These are phyloP conservation scores for Odontophorus gujanensis DNA, from an alignment of 2,113 vertebrate genomes.

Conservation along the genomic window DNA sequence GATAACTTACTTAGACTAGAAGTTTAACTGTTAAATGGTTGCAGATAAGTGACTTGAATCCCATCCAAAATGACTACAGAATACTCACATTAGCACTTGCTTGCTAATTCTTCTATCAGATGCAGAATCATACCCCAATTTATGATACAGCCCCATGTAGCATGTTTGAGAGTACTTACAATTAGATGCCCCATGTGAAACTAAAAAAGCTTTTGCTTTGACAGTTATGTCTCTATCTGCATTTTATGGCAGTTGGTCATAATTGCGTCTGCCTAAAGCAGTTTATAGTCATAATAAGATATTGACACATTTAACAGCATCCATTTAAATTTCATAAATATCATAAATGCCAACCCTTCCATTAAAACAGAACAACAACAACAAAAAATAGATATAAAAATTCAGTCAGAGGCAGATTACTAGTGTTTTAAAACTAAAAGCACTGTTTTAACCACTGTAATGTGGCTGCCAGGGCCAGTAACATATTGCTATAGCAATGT, in stretches of 20 bases:
- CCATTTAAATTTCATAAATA: not conserved
- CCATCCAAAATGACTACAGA: not conserved
- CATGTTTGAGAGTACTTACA: not conserved
- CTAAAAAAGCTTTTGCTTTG: not conserved
- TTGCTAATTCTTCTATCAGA: not conserved
- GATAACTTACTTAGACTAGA: not conserved
- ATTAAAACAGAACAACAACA: not conserved
- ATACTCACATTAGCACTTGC: not conserved
- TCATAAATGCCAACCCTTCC: not conserved
- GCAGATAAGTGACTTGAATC: not conserved
- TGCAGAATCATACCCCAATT: not conserved
- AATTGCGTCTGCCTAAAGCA: not conserved
- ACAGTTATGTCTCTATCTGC: not conserved
- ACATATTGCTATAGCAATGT: not conserved
- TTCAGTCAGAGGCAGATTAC: not conserved
- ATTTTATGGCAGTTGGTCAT: not conserved
- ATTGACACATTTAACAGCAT: not conserved
- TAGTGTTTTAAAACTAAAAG: not conserved
- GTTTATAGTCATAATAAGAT: not conserved
- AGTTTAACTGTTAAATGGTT: not conserved
- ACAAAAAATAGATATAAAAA: not conserved
- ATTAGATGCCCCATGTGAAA: not conserved
- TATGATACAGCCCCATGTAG: rapidly evolving
- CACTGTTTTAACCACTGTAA: not conserved
- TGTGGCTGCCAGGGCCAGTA: not conserved